Evolutionary conservation across 2,888 invertebrate genomes (phyloP), one percentile per base, ranked within the genome.

Genomic region (Drosophila affinis): DNA sequence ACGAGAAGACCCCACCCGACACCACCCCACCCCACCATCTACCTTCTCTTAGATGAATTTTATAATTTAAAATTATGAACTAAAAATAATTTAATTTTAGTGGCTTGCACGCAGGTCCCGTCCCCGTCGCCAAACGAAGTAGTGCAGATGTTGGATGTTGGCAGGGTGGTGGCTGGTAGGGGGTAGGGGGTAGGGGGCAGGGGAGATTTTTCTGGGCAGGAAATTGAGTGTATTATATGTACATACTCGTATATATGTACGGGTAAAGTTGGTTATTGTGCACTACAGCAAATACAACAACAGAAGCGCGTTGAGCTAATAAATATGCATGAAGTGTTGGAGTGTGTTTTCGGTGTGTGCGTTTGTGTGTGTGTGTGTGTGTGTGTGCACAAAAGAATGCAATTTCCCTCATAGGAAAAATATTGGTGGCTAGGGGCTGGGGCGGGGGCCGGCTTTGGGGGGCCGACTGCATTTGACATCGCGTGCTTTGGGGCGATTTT

Each of bases 401-500:
- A 79, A 69, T 56, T 29, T 48, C 49, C 52, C 55, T 45, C 49
- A 47, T 47, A 64, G 29, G 45, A 55, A 49, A 34, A 17, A 18
- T n/a, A 7, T 3, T 32, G 52, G 21, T 0, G 29, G 18, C 24
- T 5, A 45, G 45, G n/a, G 49, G n/a, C 7, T 3, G 12, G 24
- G 12, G 60, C 51, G 47, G 9, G 34, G 34, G 12, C 34, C 12
- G 34, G 34, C 4, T 34, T 1, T 12, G 12, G 34, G 24, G 24
- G 14, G 24, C 32, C 32, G 55, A 63, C 84, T 71, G 65, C 81
- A 76, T 77, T 88, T 86, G 90, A 89, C 90, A 91, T 90, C 90
- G 90, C 90, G 90, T 90, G 90, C 80, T 83, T 70, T 56, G 68
- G 67, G 72, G 80, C 77, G 90, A 91, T 90, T 91, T 90, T 90